These are phyloP conservation scores for Alligator sinensis DNA, from an alignment of 2,113 vertebrate species.

Conservation along the genomic window DNA sequence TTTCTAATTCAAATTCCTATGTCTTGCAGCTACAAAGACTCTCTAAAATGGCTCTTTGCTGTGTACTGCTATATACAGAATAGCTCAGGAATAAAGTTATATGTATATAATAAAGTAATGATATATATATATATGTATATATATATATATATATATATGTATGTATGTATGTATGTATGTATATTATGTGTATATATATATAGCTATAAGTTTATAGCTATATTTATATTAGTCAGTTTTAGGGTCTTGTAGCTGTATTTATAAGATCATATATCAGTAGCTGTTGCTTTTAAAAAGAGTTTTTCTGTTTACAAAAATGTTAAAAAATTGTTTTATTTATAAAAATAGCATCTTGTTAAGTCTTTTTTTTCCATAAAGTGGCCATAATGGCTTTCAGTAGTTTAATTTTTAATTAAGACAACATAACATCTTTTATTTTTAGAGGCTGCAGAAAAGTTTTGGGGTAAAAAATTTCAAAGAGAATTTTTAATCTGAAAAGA, in stretches of 20 bases:
- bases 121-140: too few relatives aligned
- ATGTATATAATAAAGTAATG: not conserved
- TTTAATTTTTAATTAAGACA: conserved; percentile 41
- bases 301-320: not conserved
- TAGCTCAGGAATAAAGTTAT: not conserved
- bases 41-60: conserved; percentile 32
- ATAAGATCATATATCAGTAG: conserved; percentile 48
- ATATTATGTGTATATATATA: too few relatives aligned
- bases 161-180: too few relatives aligned
- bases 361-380: not conserved
- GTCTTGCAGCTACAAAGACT: conserved; percentile 9
- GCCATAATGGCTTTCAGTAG: not conserved
- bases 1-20: conserved; percentile 56
- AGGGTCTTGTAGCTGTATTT: not conserved
- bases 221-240: conserved; percentile 38
- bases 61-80: conserved; percentile 48
- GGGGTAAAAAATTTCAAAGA: conserved; percentile 30
- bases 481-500: not conserved
- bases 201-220: not conserved
- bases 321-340: not conserved
- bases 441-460: not conserved
- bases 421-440: not conserved
- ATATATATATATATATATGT: too few relatives aligned
- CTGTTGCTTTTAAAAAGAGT: conserved; percentile 37
- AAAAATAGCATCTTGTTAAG: not conserved